Evolutionary conservation across 1,140 invertebrate genomes (phyloP), one percentile per base, ranked within the genome.

Genomic region (Galendromus occidentalis): DNA sequence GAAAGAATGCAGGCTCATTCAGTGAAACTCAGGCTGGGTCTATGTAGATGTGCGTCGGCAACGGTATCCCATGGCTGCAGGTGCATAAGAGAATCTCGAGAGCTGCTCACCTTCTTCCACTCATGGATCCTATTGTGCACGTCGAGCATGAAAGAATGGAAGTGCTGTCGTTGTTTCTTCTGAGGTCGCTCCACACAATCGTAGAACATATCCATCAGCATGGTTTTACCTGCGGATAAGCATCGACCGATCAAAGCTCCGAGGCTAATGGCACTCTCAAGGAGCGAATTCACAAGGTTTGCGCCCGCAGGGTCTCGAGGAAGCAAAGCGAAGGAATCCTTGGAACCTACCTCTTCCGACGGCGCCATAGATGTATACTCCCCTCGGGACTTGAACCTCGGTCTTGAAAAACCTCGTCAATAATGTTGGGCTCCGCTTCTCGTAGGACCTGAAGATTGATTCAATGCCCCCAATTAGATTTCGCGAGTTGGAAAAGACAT

Each of bases 121-220:
- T 84, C 80, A 73, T 91, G 88, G 68, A 91, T 88, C 71, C 82
- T 80, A 47, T 17, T 22, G 42, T 99, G 95, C 20, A 99, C 89
- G 75, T 93, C 86, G 42, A 91, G 79, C 95, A 99, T 99, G 72
- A 99, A 99, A 51, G 86, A 84, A 76, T 98, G 87, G 75, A 98
- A 98, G 78, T 98, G 95, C 7, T 96, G 86, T 67, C 93, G 79
- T 69, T 82, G 78, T 74, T 94, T 95, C 51, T 72, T 74, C 42
- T 71, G 66, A 9, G 78, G 70, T 42, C 73, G 69, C 77, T 78
- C 69, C 80, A 72, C 74, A 74, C 83, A 84, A 72, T 91, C 81
- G 79, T 87, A 92, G 77, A 98, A 97, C 69, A 98, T 75, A 78
- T 99, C 94, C 95, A 98, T 98, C 28, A 98, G 77, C 86, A 98